phyloP scores from a whole-genome alignment of 1,140 invertebrate genomes.

The Alviniconcha marisindica region DNA sequence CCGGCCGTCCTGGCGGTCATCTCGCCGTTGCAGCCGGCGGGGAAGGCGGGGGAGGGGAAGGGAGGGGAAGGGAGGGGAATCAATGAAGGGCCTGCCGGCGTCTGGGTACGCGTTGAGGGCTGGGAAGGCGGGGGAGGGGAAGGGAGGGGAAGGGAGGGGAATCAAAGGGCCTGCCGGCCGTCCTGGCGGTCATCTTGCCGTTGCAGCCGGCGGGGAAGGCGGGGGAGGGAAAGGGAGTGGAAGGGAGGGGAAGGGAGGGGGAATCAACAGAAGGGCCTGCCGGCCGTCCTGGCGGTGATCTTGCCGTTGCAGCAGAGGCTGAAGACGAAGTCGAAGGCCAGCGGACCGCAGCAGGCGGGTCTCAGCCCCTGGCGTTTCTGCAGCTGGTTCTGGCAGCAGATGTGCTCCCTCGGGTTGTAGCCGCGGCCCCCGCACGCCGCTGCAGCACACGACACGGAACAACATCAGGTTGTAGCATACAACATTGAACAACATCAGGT shows the following conservation, averaged over 20 bases:
- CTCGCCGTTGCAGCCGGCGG: slow-evolving; percentile 43
- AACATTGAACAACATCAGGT: no score
- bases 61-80: neutral
- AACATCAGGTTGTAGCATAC: no score
- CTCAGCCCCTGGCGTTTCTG: slow-evolving; percentile 42
- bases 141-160: no score
- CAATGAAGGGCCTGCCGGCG: slow-evolving; percentile 26
- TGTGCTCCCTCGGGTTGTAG: slow-evolving; percentile 38
- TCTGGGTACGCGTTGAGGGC: no score
- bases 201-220: slow-evolving; percentile 47
- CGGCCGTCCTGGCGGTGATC: slow-evolving; percentile 33
- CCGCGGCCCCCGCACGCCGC: neutral
- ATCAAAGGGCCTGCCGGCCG: slow-evolving; percentile 27
- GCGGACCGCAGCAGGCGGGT: slow-evolving; percentile 44
- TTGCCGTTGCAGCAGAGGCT: slow-evolving; percentile 46
- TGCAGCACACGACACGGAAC: no score
- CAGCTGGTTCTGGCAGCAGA: slow-evolving; percentile 44
- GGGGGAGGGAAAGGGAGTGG: slow-evolving; percentile 23
- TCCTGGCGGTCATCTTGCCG: slow-evolving; percentile 33
- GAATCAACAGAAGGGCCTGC: slow-evolving; percentile 29
- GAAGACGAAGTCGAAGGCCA: slow-evolving; percentile 47
- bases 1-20: slow-evolving; percentile 32
- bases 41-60: slow-evolving; percentile 40
- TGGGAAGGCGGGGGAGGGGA: no score
- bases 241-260: neutral